Base-by-base conservation (phyloP, 2,113 vertebrate genomes). In the Actenoides lindsayi region DNA sequence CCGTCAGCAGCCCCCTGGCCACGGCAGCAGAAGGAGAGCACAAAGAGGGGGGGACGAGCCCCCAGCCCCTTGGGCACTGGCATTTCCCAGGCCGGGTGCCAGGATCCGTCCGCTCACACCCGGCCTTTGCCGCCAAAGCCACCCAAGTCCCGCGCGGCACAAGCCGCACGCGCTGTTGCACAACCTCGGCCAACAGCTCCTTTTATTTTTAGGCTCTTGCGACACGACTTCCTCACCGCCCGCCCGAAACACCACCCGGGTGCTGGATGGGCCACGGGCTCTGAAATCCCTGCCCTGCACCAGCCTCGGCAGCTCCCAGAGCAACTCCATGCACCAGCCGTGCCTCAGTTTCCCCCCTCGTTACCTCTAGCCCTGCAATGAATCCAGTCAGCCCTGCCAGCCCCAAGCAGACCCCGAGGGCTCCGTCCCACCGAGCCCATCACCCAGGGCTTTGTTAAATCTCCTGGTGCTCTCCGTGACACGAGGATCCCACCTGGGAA, bases 131-230 rank as follows among this genome's bases (percentile, higher is more conserved):
- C 90, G 83, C 95, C 79, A 19, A 51, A 87, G 15, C 25, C 2
- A 0, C 78, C 24, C 0, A 28, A 1, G 7, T 92, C 83, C 92
- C 70, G 65, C 89, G 46, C 25, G 0, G 54, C 27, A 7, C 21
- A 1, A 71, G 64, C 31, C 5, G 7, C 63, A 3, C 87, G 0
- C 4, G 5, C 80, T 10, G 21, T 73, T 87, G 85, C 95, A 63
- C 77, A 87, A 74, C 24, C 81, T 11, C 7, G 0, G 73, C 92
- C 92, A 94, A 91, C 95, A 37, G 94, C 62, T 94, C 91, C 69
- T 57, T 65, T 54, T 68, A 81, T 90, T 94, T 92, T 78, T 30
- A 78, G 84, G 37, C 28, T 93, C 80, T 94, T 94, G 74, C 56
- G 0, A 78, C 87, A 67, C 17, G 1, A 0, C 11, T 63, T 57